These are phyloP conservation scores for Trissolcus brochymenae DNA, from an alignment of 2,888 invertebrate species.

Conservation along the genomic window DNA sequence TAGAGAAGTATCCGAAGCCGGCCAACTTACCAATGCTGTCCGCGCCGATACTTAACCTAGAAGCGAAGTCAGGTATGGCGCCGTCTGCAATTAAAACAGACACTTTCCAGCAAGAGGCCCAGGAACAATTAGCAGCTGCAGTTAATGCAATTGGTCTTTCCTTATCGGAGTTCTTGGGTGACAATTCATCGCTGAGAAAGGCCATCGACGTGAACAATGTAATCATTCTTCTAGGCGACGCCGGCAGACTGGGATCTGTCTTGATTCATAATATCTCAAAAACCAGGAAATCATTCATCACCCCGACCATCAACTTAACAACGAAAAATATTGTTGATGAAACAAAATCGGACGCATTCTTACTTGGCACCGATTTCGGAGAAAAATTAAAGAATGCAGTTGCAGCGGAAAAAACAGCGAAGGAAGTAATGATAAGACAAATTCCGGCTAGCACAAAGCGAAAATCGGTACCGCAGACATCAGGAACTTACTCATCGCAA, in stretches of 20 bases:
- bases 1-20: not conserved
- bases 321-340: conserved; percentile 7
- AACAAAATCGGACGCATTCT: not conserved
- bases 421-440: not conserved
- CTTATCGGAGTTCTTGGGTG: not conserved
- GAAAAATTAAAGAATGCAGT: conserved; percentile 1
- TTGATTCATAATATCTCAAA: not conserved
- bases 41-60: not conserved
- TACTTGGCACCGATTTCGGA: conserved; percentile 3
- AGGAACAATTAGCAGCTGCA: too few relatives aligned
- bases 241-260: conserved; percentile 1
- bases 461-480: not conserved
- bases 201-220: not conserved
- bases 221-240: not conserved
- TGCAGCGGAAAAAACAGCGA: conserved; percentile 3
- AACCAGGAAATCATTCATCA: not conserved
- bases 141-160: not conserved
- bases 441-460: not conserved
- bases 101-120: not conserved
- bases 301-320: not conserved
- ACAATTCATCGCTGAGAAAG: not conserved
- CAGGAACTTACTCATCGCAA: not conserved
- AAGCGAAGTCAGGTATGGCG: not conserved
- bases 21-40: not conserved
- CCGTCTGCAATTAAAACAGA: not conserved